These are phyloP conservation scores for Camponotus floridanus DNA, from an alignment of 1,140 invertebrate genomes.

Conservation along the genomic window DNA sequence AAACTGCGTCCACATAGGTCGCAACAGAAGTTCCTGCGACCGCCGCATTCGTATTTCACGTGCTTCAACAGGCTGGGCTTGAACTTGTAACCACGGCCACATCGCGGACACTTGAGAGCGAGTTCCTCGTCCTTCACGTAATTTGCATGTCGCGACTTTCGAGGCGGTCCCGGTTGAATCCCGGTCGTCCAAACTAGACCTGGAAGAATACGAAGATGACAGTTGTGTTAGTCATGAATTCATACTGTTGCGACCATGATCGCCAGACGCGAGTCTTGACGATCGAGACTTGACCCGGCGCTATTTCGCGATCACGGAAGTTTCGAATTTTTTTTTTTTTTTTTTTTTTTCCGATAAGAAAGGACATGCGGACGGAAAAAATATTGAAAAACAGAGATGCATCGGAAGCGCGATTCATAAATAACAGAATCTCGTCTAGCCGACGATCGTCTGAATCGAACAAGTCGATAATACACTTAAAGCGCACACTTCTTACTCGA, in stretches of 20 bases:
- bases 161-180: conserved; percentile 27
- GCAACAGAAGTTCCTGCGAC: conserved; percentile 85
- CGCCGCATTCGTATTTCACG: conserved; percentile 86
- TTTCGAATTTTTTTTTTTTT: conserved; percentile 5
- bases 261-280: conserved; percentile 45
- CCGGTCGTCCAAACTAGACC: conserved; percentile 15
- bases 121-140: conserved; percentile 74
- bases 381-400: no score
- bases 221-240: conserved; percentile 53
- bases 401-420: conserved; percentile 2
- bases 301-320: background rate
- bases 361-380: no score
- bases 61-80: conserved; percentile 85
- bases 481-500: background rate
- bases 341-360: background rate
- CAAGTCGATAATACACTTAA: conserved; percentile 5
- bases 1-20: conserved; percentile 83
- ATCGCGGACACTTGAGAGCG: conserved; percentile 81
- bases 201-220: conserved; percentile 68
- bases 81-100: conserved; percentile 84
- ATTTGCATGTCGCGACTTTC: conserved; percentile 75
- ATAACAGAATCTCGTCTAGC: background rate
- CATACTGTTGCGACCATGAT: conserved; percentile 17
- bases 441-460: background rate
- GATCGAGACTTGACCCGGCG: conserved; percentile 37